Evolutionary conservation across 2,797 vertebrate species (phyloP).

Genomic region (Schizopygopsis pylzovi): DNA sequence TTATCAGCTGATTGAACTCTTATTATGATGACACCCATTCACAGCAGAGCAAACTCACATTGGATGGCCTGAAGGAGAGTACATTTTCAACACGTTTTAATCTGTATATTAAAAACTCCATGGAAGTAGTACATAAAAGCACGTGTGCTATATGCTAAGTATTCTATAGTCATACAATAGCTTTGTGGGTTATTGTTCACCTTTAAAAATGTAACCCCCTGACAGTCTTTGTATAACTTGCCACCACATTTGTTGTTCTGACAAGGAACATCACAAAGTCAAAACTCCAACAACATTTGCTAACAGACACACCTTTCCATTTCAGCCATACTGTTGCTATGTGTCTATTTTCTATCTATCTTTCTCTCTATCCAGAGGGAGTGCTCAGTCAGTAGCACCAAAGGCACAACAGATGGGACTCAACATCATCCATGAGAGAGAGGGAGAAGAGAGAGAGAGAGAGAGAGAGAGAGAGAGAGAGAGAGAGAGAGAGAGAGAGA

Average conservation of each 20-base stretch:
- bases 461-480: conserved; percentile 49
- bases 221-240: not conserved
- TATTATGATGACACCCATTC: not conserved
- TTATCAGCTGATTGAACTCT: not conserved
- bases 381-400: conserved; percentile 73
- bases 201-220: not conserved
- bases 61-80: not conserved
- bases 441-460: conserved; percentile 52
- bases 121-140: not conserved
- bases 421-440: conserved; percentile 73
- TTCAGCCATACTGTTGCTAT: conserved; percentile 56
- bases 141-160: not conserved
- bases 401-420: conserved; percentile 80
- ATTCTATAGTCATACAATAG: not conserved
- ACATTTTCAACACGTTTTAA: not conserved
- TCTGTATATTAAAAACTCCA: not conserved
- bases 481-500: conserved; percentile 51
- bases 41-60: not conserved
- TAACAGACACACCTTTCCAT: conserved; percentile 37
- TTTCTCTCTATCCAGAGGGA: conserved; percentile 49
- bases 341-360: conserved; percentile 59
- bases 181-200: not conserved
- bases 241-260: not conserved
- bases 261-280: not conserved
- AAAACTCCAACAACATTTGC: conserved; percentile 26